phyloP scores from a whole-genome alignment of 2,797 vertebrate species.

The Tadarida brasiliensis region DNA sequence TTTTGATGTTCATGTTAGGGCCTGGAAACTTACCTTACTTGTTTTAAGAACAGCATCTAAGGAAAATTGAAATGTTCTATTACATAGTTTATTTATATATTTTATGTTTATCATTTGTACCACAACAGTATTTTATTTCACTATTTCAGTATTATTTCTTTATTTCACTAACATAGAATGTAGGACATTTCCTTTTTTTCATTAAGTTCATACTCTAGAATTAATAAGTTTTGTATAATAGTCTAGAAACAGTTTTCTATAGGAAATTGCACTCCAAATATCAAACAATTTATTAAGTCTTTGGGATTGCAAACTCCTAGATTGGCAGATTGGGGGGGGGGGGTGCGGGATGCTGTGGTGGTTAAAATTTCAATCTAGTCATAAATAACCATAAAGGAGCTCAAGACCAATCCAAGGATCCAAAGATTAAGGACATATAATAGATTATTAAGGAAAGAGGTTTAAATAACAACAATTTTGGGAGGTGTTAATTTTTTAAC shows the following conservation, averaged over 20 bases:
- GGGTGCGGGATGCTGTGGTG: not conserved
- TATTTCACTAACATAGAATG: not conserved
- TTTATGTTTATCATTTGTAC: not conserved
- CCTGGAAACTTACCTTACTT: not conserved
- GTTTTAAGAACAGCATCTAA: not conserved
- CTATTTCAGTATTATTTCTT: not conserved
- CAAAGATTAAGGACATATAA: not conserved
- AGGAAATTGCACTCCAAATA: slow-evolving; percentile 15
- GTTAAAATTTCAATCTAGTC: not conserved
- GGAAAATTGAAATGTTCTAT: not conserved
- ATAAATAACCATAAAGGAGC: not conserved
- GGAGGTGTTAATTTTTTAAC: not conserved
- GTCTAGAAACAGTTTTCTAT: not conserved
- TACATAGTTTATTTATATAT: not conserved
- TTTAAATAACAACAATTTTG: not conserved
- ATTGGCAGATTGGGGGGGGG: not conserved
- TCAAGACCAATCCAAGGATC: not conserved
- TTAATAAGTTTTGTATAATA: not conserved
- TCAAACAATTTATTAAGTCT: not conserved
- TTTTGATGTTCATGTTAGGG: not conserved
- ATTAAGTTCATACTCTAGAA: not conserved
- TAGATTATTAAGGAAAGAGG: not conserved
- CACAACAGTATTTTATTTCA: slow-evolving; percentile 18
- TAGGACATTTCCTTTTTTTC: not conserved
- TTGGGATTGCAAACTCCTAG: not conserved